Evolutionary conservation across 2,888 invertebrate genomes (phyloP).

Genomic region (Sympetrum striolatum): DNA sequence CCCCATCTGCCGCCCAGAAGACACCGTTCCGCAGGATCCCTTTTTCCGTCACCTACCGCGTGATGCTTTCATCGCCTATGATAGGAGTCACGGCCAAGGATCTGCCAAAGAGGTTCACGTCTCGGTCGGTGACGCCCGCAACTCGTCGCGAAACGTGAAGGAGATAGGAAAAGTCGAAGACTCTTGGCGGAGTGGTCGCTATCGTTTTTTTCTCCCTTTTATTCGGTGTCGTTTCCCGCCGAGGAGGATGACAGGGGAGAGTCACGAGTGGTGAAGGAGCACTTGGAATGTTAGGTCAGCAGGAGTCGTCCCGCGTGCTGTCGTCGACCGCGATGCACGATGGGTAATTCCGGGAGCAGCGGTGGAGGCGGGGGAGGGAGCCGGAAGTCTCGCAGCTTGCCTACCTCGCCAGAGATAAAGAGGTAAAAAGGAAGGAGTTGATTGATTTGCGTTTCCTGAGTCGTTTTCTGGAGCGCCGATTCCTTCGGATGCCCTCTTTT

Average conservation of each 20-base stretch:
- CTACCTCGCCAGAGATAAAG: conserved; percentile 78
- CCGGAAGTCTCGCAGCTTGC: conserved; percentile 74
- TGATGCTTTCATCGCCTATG: background rate
- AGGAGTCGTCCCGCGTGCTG: background rate
- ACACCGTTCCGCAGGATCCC: background rate
- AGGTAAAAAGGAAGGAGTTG: conserved; percentile 62
- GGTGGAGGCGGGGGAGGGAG: conserved; percentile 57
- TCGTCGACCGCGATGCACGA: background rate
- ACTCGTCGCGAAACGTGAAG: background rate
- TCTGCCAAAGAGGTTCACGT: background rate
- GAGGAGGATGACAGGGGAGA: background rate
- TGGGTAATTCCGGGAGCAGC: conserved; percentile 39
- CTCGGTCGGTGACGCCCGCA: background rate
- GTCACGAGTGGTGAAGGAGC: background rate
- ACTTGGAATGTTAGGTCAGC: background rate
- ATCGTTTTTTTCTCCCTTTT: background rate
- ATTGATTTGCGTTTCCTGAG: background rate
- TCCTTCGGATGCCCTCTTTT: background rate
- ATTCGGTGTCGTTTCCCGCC: background rate
- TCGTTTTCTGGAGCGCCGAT: background rate
- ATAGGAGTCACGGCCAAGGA: background rate
- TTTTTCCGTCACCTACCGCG: background rate
- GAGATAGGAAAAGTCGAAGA: background rate
- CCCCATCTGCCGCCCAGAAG: background rate
- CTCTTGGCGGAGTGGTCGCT: background rate